These are phyloP conservation scores for Alexandromys fortis DNA, from an alignment of 2,113 vertebrate species.

Conservation along the genomic window DNA sequence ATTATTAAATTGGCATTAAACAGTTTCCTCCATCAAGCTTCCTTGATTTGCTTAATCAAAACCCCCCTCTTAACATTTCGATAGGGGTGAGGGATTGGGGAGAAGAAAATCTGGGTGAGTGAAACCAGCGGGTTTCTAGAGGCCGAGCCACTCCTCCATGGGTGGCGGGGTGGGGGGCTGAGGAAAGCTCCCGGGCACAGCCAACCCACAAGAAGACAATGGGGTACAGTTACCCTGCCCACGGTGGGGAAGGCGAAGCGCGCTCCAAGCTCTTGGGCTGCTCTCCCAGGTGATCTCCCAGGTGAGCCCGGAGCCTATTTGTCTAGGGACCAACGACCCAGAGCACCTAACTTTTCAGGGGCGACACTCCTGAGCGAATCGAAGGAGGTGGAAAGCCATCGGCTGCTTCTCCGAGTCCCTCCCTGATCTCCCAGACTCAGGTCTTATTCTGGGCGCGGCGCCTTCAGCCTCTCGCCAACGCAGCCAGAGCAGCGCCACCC, in stretches of 20 bases:
- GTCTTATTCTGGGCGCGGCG: not conserved
- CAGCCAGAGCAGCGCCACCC: not conserved
- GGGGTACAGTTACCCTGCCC: conserved; percentile 51
- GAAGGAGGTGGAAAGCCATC: not conserved
- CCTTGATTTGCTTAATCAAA: not conserved
- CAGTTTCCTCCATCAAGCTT: not conserved
- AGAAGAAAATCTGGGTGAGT: not conserved
- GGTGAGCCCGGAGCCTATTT: not conserved
- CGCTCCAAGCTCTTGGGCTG: not conserved
- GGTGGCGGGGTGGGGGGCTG: not conserved
- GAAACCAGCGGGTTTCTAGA: not conserved
- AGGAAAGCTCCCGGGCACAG: not conserved
- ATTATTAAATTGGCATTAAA: conserved; percentile 13
- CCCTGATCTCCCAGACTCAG: not conserved
- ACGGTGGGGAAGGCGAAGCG: not conserved
- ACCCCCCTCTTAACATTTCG: not conserved
- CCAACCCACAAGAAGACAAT: conserved; percentile 64
- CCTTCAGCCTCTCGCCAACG: not conserved
- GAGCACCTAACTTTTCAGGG: conserved; percentile 21
- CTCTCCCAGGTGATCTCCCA: conserved; percentile 58
- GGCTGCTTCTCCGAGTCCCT: not conserved
- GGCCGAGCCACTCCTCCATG: conserved; percentile 68
- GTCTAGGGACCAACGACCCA: not conserved
- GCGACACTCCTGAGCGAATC: not conserved
- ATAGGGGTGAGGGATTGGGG: no score